These are phyloP conservation scores for Oreochromis spilurus DNA, from an alignment of 2,113 vertebrate species.

Conservation along the genomic window DNA sequence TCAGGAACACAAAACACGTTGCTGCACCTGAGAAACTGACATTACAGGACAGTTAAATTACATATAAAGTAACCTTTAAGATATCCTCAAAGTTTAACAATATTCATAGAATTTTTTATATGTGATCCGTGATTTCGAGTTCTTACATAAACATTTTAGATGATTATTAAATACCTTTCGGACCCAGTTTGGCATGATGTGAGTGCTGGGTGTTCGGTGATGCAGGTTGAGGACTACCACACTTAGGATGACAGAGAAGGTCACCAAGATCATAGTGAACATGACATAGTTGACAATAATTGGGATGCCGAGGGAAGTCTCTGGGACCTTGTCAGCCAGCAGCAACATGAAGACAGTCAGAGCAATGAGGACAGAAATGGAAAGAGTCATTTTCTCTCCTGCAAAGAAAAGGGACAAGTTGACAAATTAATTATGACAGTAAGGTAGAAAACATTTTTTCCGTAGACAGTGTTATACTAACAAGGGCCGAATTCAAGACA, in stretches of 20 bases:
- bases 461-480: background rate
- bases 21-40: background rate
- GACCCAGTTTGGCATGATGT: conserved; percentile 87
- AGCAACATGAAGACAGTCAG: conserved; percentile 89
- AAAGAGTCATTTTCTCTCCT: conserved; percentile 93
- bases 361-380: conserved; percentile 87
- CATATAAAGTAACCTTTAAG: background rate
- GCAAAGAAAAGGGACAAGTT: background rate
- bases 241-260: conserved; percentile 87
- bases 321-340: conserved; percentile 85
- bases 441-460: background rate
- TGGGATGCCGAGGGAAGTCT: conserved; percentile 86
- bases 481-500: background rate
- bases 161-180: conserved; percentile 64
- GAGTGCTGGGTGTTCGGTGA: conserved; percentile 83
- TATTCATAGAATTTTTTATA: background rate
- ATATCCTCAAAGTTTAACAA: background rate
- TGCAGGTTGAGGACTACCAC: conserved; percentile 89
- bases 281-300: conserved; percentile 90
- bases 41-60: accelerated
- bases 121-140: accelerated
- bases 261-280: conserved; percentile 89
- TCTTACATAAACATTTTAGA: accelerated
- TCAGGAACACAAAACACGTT: background rate
- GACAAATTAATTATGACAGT: background rate